Percentiles rank a stretch among this genome's conserved stretches.
phyloP scores from a whole-genome alignment of 2,113 vertebrate species.

The Isurus oxyrinchus region DNA sequence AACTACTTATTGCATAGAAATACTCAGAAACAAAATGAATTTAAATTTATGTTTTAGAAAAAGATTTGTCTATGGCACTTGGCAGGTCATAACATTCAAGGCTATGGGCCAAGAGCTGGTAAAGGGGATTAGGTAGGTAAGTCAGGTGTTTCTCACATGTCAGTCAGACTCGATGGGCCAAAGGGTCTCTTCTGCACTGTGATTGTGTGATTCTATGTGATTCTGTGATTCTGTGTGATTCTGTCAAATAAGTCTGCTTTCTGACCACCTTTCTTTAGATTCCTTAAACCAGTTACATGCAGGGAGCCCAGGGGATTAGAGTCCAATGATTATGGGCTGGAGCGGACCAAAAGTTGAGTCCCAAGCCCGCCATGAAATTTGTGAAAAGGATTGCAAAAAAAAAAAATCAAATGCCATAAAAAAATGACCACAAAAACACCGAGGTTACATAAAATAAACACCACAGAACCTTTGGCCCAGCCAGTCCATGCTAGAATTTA shows the following conservation, averaged over 20 bases:
- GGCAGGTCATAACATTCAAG: too few relatives aligned
- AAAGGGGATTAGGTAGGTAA: too few relatives aligned
- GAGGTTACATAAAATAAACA: too few relatives aligned
- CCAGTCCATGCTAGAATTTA: background rate
- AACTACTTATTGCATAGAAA: background rate
- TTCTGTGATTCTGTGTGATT: too few relatives aligned
- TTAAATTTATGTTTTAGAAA: background rate
- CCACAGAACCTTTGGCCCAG: background rate
- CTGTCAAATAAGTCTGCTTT: background rate
- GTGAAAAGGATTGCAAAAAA: background rate
- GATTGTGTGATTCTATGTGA: too few relatives aligned
- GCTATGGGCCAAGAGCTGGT: too few relatives aligned
- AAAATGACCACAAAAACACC: background rate
- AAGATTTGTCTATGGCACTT: background rate
- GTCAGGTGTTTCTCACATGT: too few relatives aligned
- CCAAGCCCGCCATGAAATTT: background rate
- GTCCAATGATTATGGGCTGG: background rate
- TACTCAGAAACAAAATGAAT: background rate
- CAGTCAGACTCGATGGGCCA: too few relatives aligned
- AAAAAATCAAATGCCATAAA: background rate
- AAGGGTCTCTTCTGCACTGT: too few relatives aligned
- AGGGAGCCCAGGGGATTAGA: background rate
- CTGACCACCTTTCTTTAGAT: background rate
- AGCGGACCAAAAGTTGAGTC: background rate
- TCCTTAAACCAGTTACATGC: background rate